Evolutionary conservation across 53 echinoderm and acorn worm species (phyloP), one percentile per base, ranked within the genome.

Genomic region (Luidia sarsii): DNA sequence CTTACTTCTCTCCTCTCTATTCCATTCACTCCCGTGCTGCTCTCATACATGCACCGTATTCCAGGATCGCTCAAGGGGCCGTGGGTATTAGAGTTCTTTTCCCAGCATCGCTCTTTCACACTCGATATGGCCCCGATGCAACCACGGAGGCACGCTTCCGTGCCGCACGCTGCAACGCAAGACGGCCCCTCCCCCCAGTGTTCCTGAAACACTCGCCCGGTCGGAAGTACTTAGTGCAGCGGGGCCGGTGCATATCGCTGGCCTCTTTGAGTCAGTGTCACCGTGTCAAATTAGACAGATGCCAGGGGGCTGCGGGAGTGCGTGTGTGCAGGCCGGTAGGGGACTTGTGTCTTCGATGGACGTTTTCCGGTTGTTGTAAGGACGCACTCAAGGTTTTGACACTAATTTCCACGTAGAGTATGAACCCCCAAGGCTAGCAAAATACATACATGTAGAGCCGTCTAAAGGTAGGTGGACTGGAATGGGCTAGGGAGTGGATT

Each of bases 161-260:
- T 6, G 41, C n/a, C 6, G 41, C 41, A 7, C 11, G 41, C 6
- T 41, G 41, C 41, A 7, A 11, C 11, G 6, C 6, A 11, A 41
- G 6, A 41, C 11, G 41, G 6, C 41, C 41, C n/a, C n/a, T 2
- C 38, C 64, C 3, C 21, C 21, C 18, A 15, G n/a, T 14, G n/a
- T 45, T 36, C 45, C 27, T 6, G 35, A 67, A 43, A 37, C 19
- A 67, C 15, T 36, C 27, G 25, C 9, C 20, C 6, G 10, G 67
- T 43, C 67, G 67, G 67, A 67, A 67, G 67, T 67, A 67, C 67
- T 67, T 67, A 67, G 67, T 15, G 25, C 24, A 45, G 25, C 24
- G 67, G 67, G 67, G 20, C 38, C 24, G 27, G 11, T 27, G 39
- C 41, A 23, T 24, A 27, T 67, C 27, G 23, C 43, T 27, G 14